Percentiles rank a stretch among this genome's conserved stretches.
phyloP scores from a whole-genome alignment of 2,113 vertebrate genomes.

The Piprites chloris region DNA sequence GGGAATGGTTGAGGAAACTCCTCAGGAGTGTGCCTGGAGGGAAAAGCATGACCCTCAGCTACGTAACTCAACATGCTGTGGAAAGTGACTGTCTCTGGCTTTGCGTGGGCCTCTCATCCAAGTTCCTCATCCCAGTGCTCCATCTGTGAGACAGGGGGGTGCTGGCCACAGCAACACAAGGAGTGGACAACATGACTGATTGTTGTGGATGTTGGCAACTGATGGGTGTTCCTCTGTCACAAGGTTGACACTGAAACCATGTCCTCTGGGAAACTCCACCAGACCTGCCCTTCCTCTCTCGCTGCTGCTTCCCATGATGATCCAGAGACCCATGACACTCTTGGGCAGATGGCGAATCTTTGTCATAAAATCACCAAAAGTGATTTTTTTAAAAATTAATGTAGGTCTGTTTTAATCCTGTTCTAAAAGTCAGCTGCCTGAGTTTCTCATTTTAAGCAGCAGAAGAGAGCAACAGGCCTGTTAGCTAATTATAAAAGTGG shows the following conservation, averaged over 20 bases:
- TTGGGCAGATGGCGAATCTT: neutral
- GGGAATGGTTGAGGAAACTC: neutral
- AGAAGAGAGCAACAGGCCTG: neutral
- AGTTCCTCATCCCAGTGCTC: neutral
- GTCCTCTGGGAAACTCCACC: neutral
- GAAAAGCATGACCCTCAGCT: neutral
- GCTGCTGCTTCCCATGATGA: neutral
- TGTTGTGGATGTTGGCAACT: no score
- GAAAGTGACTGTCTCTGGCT: neutral
- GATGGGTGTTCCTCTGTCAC: neutral
- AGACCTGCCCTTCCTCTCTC: neutral
- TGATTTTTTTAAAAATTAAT: neutral
- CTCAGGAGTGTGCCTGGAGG: neutral
- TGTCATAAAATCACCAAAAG: neutral
- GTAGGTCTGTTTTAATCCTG: fast-evolving
- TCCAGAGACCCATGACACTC: neutral
- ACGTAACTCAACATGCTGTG: fast-evolving
- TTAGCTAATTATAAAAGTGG: neutral
- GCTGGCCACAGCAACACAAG: neutral
- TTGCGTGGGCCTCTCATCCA: neutral
- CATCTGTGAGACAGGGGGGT: neutral
- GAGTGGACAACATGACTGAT: fast-evolving
- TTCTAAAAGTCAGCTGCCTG: neutral
- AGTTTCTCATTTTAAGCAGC: neutral
- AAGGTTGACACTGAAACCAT: neutral